Evolutionary conservation across 1,140 invertebrate species (phyloP).

Genomic region (Scaptomyza pallida): DNA sequence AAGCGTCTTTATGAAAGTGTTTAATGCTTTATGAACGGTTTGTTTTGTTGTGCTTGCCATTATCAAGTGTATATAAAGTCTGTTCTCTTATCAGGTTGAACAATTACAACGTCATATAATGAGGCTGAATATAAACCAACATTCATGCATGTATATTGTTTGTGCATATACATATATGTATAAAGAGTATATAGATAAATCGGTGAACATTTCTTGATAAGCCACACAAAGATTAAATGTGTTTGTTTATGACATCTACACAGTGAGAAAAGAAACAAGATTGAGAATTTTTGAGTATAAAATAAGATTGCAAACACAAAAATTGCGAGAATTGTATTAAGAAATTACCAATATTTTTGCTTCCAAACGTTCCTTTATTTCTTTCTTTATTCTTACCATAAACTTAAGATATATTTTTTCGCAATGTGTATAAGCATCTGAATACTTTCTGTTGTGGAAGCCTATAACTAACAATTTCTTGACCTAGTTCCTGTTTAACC

Average conservation of each 20-base stretch:
- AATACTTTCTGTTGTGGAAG: not conserved
- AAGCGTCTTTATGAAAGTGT: not conserved
- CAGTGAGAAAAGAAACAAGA: not conserved
- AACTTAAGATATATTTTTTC: not conserved
- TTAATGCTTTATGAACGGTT: not conserved
- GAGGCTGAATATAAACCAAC: not conserved
- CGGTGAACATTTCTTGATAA: not conserved
- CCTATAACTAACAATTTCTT: slow-evolving; percentile 6
- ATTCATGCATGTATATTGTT: not conserved
- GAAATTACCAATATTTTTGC: too few species aligned
- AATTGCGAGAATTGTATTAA: too few species aligned
- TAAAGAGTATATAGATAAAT: not conserved
- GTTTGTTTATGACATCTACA: not conserved
- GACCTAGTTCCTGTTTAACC: slow-evolving; percentile 44
- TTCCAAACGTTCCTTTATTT: too few species aligned
- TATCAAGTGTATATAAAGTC: not conserved
- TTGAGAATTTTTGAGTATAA: not conserved
- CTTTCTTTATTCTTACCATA: too few species aligned
- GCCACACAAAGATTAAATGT: too few species aligned
- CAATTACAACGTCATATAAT: too few species aligned
- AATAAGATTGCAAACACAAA: too few species aligned
- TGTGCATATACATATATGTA: not conserved
- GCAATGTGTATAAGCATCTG: not conserved
- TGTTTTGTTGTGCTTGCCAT: not conserved
- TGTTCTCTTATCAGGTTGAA: slow-evolving; percentile 5